Conservation (phyloP, 2,888 invertebrate species). For the Leucoma salicis region DNA sequence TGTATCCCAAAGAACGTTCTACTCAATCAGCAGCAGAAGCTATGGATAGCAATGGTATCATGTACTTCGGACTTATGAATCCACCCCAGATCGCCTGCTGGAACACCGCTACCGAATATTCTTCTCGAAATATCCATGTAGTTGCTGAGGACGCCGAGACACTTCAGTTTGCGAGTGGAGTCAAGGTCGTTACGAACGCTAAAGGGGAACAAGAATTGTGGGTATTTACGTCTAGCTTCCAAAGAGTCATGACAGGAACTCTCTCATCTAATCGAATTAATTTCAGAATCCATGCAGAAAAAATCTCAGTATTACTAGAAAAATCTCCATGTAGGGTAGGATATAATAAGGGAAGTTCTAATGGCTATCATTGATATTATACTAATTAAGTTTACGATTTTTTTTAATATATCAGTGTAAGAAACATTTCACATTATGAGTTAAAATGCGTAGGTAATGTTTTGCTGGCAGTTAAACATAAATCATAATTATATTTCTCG, state of each 20-base stretch:
- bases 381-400: too few relatives aligned
- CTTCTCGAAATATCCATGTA: conserved; percentile 73
- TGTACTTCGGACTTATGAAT: conserved; percentile 86
- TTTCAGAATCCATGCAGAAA: conserved; percentile 86
- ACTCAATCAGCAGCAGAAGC: conserved; percentile 88
- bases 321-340: conserved; percentile 76
- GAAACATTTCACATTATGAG: too few relatives aligned
- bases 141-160: conserved; percentile 81
- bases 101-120: conserved; percentile 85
- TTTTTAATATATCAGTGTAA: too few relatives aligned
- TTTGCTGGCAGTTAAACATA: too few relatives aligned
- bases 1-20: conserved; percentile 78
- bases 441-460: too few relatives aligned
- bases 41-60: conserved; percentile 86
- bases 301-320: conserved; percentile 75
- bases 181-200: conserved; percentile 84
- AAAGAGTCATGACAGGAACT: conserved; percentile 84
- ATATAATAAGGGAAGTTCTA: neutral
- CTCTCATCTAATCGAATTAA: conserved; percentile 82
- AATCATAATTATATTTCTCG: too few relatives aligned
- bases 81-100: conserved; percentile 88
- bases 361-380: neutral
- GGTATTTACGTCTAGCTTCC: conserved; percentile 86
- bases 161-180: conserved; percentile 88
- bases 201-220: conserved; percentile 84